phyloP scores from a whole-genome alignment of 2,797 vertebrate species.

The Protonibea diacanthus region DNA sequence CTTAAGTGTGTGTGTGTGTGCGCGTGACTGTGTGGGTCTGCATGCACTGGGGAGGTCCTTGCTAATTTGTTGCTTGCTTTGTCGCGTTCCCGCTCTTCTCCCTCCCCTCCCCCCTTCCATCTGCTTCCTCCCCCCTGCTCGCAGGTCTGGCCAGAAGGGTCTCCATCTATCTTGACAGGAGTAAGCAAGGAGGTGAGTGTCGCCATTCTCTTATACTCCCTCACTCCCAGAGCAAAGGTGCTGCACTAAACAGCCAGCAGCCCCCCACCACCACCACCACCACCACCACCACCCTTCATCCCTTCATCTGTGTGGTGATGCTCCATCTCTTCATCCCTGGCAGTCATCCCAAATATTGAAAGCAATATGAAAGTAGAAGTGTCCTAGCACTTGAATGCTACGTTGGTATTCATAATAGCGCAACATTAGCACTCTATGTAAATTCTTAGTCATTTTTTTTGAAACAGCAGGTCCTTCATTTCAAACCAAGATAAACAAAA shows the following conservation, averaged over 20 bases:
- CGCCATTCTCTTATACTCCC: conserved; percentile 66
- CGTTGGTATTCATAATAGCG: not conserved
- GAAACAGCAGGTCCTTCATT: not conserved
- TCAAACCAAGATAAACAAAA: not conserved
- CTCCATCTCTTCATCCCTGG: conserved; percentile 27
- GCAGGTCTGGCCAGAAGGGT: conserved; percentile 94
- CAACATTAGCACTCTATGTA: not conserved
- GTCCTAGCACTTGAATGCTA: no score
- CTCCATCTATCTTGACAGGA: conserved; percentile 95
- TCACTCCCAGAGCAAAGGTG: conserved; percentile 31
- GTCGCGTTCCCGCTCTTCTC: conserved; percentile 60
- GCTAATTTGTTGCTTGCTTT: conserved; percentile 81
- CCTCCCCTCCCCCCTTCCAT: conserved; percentile 28
- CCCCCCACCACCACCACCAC: conserved; percentile 1
- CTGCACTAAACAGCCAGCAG: conserved; percentile 40
- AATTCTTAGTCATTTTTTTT: not conserved
- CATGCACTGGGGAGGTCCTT: conserved; percentile 54
- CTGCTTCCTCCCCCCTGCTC: conserved; percentile 61
- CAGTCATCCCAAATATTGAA: conserved; percentile 5
- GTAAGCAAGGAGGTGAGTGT: conserved; percentile 96
- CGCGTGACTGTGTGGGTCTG: conserved; percentile 39
- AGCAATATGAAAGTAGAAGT: not conserved
- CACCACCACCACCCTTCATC: conserved; percentile 7
- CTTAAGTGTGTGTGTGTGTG: conserved; percentile 43
- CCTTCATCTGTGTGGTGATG: conserved; percentile 32